Conservation (phyloP, 1,140 invertebrate genomes). For the Phymorhynchus buccinoides region DNA sequence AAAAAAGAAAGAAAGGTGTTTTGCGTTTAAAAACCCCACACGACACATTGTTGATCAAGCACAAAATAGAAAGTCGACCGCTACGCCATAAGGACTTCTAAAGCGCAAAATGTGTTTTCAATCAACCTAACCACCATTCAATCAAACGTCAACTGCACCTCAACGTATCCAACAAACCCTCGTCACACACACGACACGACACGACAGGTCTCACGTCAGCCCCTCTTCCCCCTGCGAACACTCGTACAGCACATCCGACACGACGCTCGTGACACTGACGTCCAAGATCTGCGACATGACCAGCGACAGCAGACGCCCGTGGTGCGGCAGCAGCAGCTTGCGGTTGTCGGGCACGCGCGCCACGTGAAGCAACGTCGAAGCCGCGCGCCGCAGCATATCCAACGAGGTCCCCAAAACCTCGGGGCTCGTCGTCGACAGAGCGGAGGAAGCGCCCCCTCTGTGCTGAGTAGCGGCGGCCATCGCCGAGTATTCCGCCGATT, state of each 20-base stretch:
- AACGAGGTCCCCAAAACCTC: slow-evolving; percentile 98
- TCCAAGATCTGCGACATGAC: slow-evolving; percentile 98
- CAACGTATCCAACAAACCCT: no score
- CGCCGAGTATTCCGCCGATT: slow-evolving; percentile 94
- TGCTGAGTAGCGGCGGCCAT: slow-evolving; percentile 90
- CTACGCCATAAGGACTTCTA: no score
- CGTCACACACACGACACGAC: no score
- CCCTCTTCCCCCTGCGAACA: slow-evolving; percentile 63
- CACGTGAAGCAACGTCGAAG: slow-evolving; percentile 81
- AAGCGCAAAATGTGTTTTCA: no score
- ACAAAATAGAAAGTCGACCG: no score
- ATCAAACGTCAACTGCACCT: no score
- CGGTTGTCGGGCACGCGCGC: slow-evolving; percentile 84
- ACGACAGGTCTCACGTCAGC: no score
- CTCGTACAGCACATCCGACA: slow-evolving; percentile 92
- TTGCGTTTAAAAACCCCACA: no score
- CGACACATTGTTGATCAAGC: no score
- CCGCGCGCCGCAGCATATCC: slow-evolving; percentile 96
- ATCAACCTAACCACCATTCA: no score
- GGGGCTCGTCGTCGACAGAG: slow-evolving; percentile 91
- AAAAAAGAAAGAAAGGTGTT: no score
- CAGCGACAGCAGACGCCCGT: slow-evolving; percentile 90
- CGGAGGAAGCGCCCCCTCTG: slow-evolving; percentile 79
- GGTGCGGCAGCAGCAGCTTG: slow-evolving; percentile 90
- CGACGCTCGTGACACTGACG: slow-evolving; percentile 92